Evolutionary conservation across 2,797 vertebrate species (phyloP), one percentile per base, ranked within the genome.

Genomic region (Dromococcyx pavoninus): DNA sequence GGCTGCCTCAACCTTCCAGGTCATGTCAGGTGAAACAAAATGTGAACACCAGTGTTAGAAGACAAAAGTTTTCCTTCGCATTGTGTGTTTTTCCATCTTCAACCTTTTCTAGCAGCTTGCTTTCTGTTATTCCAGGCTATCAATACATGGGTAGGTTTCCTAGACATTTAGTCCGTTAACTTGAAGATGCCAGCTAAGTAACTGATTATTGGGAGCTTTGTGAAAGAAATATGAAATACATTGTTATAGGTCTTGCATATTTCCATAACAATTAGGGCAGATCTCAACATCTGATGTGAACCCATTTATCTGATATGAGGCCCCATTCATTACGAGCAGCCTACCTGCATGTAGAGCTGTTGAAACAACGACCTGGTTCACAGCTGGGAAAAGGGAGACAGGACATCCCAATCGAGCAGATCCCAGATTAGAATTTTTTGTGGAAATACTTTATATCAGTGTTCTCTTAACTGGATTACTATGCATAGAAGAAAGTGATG

Each of bases 201-300:
- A 53, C 35, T 46, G 61, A 28, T 60, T 35, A 27, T 65, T 17
- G 33, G 35, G 39, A 43, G 28, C 33, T 86, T n/a, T 86, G 24
- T 43, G 9, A 70, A 74, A 39, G 14, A 82, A 69, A 21, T 14
- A 13, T 28, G 0, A 46, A 33, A 10, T 39, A 11, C 7, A 0
- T n/a, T 18, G 22, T 75, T 72, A 15, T 0, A 30, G 15, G 23
- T 61, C 24, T 56, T 82, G 41, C 33, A 80, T 62, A 27, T 66
- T 84, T 80, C 37, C 9, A 0, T 51, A 27, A 28, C 8, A 10
- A 7, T 79, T 41, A 37, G 37, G 77, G 19, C 23, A 54, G 43
- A 11, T 57, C 33, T 91, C 44, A 51, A 50, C 57, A 61, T 43
- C 2, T 43, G 39, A 3, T 28, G 2, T 27, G 53, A 44, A 50